Evolutionary conservation across 2,113 vertebrate species (phyloP), one percentile per base, ranked within the genome.

Genomic region (Cheilinus undulatus): DNA sequence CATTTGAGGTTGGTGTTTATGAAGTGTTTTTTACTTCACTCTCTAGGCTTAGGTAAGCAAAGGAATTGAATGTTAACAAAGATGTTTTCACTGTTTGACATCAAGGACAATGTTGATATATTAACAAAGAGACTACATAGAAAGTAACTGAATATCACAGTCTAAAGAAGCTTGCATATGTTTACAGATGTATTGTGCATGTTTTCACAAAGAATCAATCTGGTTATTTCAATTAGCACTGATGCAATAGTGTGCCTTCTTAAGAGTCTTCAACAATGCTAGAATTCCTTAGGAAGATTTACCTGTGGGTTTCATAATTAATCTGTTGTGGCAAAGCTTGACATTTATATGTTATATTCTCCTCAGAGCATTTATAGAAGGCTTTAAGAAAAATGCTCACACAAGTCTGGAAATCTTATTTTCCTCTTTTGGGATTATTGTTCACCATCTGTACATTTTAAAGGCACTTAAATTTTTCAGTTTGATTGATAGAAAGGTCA

Each of bases 41-140:
- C 20, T 43, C 28, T 52, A 9, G 46, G 8, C 42, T 10, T 19
- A 12, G 3, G 14, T 36, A 24, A 48, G 56, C 30, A 19, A 54
- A 61, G 22, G 3, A 28, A 20, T 7, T 2, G 1, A 9, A 49
- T 30, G 28, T 11, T 26, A 27, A 51, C 3, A 45, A 3, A 26
- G 42, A 54, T 11, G 11, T 60, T 26, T 22, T 7, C 8, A 30
- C 53, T 48, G 28, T 28, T 70, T 45, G 34, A 14, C 23, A 46
- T 60, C 32, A 58, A 71, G 66, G 67, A 66, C 50, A 27, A 28
- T 15, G 7, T 59, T 60, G 19, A 26, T 62, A 42, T 12, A 20
- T 26, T 27, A 6, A 57, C 38, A 40, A 34, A 49, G 27, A 32
- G 19, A 34, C 8, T 34, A 10, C 32, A 34, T 2, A 34, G 3